Base-by-base conservation (phyloP, 1,140 invertebrate species). In the Psilanteris sp. region DNA sequence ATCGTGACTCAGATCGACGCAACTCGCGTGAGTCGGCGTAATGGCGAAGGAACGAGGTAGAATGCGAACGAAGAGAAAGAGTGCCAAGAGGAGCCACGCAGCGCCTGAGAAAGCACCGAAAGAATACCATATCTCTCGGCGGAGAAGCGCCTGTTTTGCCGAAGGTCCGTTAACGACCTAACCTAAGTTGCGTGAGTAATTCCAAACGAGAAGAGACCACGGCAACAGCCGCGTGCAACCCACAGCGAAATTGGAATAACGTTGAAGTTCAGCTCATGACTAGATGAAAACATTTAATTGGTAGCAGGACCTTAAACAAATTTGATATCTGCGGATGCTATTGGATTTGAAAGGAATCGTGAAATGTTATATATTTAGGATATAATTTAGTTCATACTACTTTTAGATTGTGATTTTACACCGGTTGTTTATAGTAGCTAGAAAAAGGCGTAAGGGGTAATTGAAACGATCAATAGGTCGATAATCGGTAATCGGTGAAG, bases 1-100 rank as follows among this genome's bases (percentile, higher is more conserved):
- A 64, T 64, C 48, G 68, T 70, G 50, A 76, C 73, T 76, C 54
- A 29, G 67, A 59, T 39, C 54, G 59, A 71, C 64, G 62, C 64
- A 68, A 61, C 29, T 57, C 46, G 59, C 55, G 61, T 72, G 55
- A 72, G 59, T 41, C 32, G 61, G 18, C 34, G 22, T 57, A 50
- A 68, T 75, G 39, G n/a, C 11, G 24, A 11, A n/a, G 10, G 32
- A 18, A 22, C n/a, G 31, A 26, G 14, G 41, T 11, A 29, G 57
- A 29, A 46, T 14, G 44, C 24, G 11, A 46, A 32, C 4, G 18
- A 34, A 20, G 52, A 22, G 34, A 36, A 50, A 34, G 29, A 46
- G 41, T 31, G 50, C 32, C 32, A 54, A 43, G 50, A 48, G 46
- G 37, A 59, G 50, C 36, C 54, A 55, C 34, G 43, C 62, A 48